A percentile compares a stretch with the other conserved stretches of the same genome.
Conservation (phyloP, 92 coral and sea anemone species). For the Micromussa lordhowensis region DNA sequence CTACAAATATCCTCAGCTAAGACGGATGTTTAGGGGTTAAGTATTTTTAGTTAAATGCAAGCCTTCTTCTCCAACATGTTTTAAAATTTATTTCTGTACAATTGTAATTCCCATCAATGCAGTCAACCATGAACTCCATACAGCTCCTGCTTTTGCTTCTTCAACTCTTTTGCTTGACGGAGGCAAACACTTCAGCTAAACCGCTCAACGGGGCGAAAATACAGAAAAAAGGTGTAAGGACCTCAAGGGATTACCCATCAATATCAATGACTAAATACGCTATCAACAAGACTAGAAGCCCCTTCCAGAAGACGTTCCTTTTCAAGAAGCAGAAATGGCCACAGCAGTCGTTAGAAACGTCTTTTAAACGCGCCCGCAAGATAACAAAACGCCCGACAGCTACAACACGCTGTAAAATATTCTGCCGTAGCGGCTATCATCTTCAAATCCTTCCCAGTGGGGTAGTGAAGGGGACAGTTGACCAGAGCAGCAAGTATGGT, state of each 20-base stretch:
- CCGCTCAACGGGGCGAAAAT: background rate
- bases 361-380: slow-evolving; percentile 39
- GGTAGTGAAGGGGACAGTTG: slow-evolving; percentile 78
- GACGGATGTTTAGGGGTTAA: too few species aligned
- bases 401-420: slow-evolving; percentile 77
- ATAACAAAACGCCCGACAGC: slow-evolving; percentile 83
- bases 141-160: background rate
- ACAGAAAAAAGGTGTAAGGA: background rate
- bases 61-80: background rate
- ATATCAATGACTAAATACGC: background rate
- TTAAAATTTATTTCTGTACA: background rate
- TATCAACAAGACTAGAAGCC: background rate
- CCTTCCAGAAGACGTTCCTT: background rate
- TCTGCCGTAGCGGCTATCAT: slow-evolving; percentile 92
- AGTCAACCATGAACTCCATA: background rate
- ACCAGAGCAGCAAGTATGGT: slow-evolving; percentile 88
- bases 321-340: slow-evolving; percentile 27
- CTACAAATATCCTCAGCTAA: background rate
- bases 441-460: slow-evolving; percentile 90
- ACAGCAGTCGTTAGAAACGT: background rate
- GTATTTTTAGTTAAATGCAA: background rate
- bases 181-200: background rate
- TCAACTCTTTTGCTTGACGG: slow-evolving; percentile 1
- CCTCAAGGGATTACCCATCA: background rate
- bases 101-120: background rate